These are phyloP conservation scores for Mustela erminea DNA, from an alignment of 2,797 vertebrate species.

Conservation along the genomic window DNA sequence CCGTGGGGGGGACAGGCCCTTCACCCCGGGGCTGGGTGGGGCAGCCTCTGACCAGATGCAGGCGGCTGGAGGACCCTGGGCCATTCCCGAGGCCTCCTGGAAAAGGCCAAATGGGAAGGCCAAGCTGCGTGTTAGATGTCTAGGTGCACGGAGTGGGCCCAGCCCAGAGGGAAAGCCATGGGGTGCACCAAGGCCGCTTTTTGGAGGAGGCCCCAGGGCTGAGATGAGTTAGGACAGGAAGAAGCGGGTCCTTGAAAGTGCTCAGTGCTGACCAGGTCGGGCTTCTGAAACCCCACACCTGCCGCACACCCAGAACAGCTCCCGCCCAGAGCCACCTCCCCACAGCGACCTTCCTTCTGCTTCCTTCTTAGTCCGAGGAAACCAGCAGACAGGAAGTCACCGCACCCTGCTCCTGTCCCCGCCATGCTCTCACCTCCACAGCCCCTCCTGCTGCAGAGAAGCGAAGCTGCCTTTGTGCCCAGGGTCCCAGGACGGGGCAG, in stretches of 20 bases:
- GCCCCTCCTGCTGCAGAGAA: background rate
- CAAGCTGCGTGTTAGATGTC: background rate
- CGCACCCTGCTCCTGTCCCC: accelerated
- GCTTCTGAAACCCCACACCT: background rate
- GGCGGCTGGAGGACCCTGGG: accelerated
- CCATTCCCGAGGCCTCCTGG: background rate
- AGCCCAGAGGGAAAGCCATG: background rate
- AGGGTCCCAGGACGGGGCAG: background rate
- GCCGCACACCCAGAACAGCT: background rate
- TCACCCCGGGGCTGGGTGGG: too few species aligned
- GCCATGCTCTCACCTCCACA: background rate
- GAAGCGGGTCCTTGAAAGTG: accelerated
- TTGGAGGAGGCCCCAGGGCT: background rate
- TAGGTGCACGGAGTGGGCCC: accelerated
- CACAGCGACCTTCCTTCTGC: background rate
- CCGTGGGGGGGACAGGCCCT: too few species aligned
- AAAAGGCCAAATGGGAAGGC: too few species aligned
- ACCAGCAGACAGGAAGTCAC: background rate
- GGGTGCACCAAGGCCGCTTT: background rate
- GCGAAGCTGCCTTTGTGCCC: background rate
- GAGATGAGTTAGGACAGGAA: background rate
- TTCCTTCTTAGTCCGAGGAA: background rate
- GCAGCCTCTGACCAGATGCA: background rate
- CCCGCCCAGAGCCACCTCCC: accelerated
- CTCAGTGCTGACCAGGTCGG: accelerated